Base-by-base conservation (phyloP, 2,888 invertebrate species). In the Cephus spinipes region DNA sequence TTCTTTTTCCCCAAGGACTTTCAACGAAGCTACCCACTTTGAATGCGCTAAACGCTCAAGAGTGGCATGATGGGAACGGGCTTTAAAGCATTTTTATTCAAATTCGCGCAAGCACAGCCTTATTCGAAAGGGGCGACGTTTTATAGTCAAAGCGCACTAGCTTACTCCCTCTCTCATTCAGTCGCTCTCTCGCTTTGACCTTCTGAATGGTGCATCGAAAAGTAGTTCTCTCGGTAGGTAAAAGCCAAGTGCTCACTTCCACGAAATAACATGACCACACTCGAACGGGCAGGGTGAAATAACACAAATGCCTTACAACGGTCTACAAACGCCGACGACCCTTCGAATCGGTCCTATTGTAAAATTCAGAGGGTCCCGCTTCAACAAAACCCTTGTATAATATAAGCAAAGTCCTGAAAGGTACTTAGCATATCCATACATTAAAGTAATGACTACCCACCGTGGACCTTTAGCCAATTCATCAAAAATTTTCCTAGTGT, bases 31-130 rank as follows among this genome's bases (percentile, higher is more conserved):
- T 23, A 55, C 23, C 55, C 55, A 55, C 55, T 55, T 55, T 55
- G 23, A 55, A 55, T 55, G 55, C 55, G 12, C 71, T 71, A 31
- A 71, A 71, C 71, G 71, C 32, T 33, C 71, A 12, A 12, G 71
- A 31, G 71, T 71, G 31, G 31, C 31, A 33, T 12, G 71, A 71
- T 33, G 71, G 31, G 71, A 71, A 71, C 31, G 71, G 12, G 71
- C 31, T 71, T 71, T 30, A 15, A 31, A 71, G 71, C 31, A 71
- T 71, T 71, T 71, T 71, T 71, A 71, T 71, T 71, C 71, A 71
- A 71, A 71, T 71, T 71, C 71, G 55, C 23, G 55, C 71, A 71
- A 30, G 31, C 71, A 71, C 71, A 71, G 71, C 71, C 71, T 71
- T 71, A 31, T 71, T 33, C 55, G 55, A 55, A 55, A 55, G 23